phyloP scores from a whole-genome alignment of 2,797 vertebrate species.

The Falco columbarius region DNA sequence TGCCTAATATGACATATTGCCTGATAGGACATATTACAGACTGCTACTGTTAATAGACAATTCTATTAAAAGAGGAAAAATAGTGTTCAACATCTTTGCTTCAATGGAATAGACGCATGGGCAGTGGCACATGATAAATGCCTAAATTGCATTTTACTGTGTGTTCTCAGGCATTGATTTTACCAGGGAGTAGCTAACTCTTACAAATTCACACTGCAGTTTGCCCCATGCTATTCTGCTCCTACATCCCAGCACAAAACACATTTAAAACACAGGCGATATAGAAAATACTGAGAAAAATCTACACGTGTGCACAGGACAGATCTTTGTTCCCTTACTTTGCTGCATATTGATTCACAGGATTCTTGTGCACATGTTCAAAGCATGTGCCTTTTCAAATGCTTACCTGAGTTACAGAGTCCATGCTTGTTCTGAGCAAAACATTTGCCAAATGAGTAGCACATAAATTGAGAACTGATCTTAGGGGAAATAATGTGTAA shows the following conservation, averaged over 20 bases:
- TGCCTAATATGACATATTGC: not conserved
- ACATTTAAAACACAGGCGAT: not conserved
- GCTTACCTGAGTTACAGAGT: not conserved
- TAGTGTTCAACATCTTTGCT: not conserved
- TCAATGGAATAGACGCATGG: not conserved
- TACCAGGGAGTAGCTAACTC: not conserved
- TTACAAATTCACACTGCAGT: not conserved
- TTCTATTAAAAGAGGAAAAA: not conserved
- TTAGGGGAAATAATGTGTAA: not conserved
- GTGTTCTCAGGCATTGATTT: not conserved
- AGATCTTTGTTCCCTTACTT: not conserved
- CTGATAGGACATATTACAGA: not conserved
- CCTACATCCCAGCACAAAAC: not conserved
- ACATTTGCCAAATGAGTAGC: not conserved
- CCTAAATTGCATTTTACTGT: not conserved
- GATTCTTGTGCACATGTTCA: not conserved
- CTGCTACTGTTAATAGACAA: not conserved
- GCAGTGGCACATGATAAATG: not conserved
- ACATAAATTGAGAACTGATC: not conserved
- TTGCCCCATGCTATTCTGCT: not conserved
- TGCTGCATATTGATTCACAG: not conserved
- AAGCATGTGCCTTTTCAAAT: not conserved
- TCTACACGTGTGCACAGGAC: rapidly evolving
- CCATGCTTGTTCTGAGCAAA: not conserved
- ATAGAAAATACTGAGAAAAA: not conserved